Conservation (phyloP, 2,113 vertebrate species). For the Lichenostomus cassidix region DNA sequence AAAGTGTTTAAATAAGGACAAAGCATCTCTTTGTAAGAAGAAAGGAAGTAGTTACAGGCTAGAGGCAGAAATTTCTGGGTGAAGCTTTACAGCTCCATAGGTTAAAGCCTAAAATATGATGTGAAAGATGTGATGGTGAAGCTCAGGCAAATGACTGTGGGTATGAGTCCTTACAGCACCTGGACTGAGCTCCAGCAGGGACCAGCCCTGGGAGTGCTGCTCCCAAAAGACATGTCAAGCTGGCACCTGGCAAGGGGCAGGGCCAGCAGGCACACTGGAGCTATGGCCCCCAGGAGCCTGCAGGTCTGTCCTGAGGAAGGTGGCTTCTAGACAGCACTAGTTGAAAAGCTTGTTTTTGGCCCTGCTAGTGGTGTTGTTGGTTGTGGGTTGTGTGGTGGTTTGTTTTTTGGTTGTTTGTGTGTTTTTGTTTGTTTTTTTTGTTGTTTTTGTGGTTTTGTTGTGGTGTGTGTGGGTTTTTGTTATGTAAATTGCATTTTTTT, state of each 20-base stretch:
- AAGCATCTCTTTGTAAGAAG: not conserved
- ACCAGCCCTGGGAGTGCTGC: fast-evolving
- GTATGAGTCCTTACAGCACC: not conserved
- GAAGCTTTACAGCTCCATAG: not conserved
- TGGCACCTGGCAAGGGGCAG: not conserved
- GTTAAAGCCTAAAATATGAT: not conserved
- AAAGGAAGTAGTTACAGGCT: not conserved
- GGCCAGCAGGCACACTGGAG: not conserved
- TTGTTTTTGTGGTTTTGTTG: too few relatives aligned
- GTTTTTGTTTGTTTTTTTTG: too few relatives aligned
- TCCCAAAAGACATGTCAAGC: not conserved
- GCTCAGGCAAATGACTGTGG: not conserved
- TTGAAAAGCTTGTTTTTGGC: not conserved
- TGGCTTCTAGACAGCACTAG: not conserved
- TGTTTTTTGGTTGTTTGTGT: too few relatives aligned
- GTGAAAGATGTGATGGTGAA: not conserved
- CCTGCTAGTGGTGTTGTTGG: too few relatives aligned
- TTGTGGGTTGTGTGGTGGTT: too few relatives aligned
- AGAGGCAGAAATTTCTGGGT: not conserved
- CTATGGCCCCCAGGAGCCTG: not conserved
- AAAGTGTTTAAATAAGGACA: not conserved
- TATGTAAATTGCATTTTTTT: not conserved
- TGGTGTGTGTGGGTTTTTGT: too few relatives aligned
- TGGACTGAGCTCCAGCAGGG: not conserved
- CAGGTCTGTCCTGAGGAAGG: not conserved